Evolutionary conservation across 2,888 invertebrate genomes (phyloP).

Genomic region (Drosophila vallismaia): DNA sequence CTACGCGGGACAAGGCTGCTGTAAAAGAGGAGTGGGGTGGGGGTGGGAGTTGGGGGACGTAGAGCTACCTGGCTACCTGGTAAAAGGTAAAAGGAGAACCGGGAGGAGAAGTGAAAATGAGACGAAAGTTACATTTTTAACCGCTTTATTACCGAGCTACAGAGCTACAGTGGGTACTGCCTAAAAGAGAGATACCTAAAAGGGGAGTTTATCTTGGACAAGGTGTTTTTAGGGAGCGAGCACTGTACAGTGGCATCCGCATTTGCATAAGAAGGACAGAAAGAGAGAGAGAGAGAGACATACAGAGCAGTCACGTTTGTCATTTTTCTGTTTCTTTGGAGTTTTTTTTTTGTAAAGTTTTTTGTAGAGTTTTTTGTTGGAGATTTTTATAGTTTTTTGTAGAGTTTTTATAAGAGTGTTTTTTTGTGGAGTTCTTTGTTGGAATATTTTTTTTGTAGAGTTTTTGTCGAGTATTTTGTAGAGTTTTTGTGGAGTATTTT

Average conservation of each 20-base stretch:
- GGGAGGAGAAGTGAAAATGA: conserved; percentile 3
- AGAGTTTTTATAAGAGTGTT: no score
- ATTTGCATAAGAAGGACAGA: conserved; percentile 49
- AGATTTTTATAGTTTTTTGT: no score
- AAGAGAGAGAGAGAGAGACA: conserved; percentile 17
- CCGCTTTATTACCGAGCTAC: conserved; percentile 64
- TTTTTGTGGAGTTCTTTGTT: no score
- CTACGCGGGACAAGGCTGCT: conserved; percentile 13
- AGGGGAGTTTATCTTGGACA: background rate
- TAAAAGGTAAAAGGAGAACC: no score
- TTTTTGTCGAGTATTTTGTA: no score
- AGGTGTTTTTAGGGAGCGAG: background rate
- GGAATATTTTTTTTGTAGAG: no score
- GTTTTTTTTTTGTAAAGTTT: background rate
- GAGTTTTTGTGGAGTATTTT: background rate
- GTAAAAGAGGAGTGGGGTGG: background rate
- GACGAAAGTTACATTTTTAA: conserved; percentile 58
- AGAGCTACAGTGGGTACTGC: background rate
- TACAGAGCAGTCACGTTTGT: conserved; percentile 65
- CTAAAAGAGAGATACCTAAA: background rate
- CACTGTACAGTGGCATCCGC: conserved; percentile 44
- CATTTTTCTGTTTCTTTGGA: conserved; percentile 34
- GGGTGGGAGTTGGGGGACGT: no score
- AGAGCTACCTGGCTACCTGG: conserved; percentile 30
- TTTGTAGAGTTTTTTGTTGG: no score